Conservation (phyloP, 2,888 invertebrate species). For the Toxonevra muliebris region DNA sequence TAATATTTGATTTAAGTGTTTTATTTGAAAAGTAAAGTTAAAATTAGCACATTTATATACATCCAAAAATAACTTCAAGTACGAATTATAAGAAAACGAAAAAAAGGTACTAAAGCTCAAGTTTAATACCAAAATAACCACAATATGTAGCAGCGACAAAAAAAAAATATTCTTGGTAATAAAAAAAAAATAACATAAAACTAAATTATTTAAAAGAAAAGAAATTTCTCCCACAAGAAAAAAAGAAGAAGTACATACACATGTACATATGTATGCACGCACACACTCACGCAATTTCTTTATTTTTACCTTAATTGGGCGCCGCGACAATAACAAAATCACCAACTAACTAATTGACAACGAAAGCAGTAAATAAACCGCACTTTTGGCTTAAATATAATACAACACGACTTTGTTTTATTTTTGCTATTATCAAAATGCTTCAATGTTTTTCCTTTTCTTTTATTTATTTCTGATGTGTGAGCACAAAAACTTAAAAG, state of each 20-base stretch:
- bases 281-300: slow-evolving; percentile 9
- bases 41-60: too few relatives aligned
- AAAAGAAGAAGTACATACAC: neutral
- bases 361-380: neutral
- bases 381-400: slow-evolving; percentile 10
- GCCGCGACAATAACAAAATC: neutral
- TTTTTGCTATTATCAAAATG: slow-evolving; percentile 5
- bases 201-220: slow-evolving; percentile 10
- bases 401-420: neutral
- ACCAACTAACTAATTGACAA: neutral
- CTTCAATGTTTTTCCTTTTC: neutral
- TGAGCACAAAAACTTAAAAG: neutral
- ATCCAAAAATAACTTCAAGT: too few relatives aligned
- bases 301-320: slow-evolving; percentile 8
- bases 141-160: neutral
- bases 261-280: neutral
- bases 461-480: neutral
- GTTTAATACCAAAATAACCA: neutral
- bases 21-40: too few relatives aligned
- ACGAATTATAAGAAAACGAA: too few relatives aligned
- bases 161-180: neutral
- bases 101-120: too few relatives aligned
- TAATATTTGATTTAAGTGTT: too few relatives aligned
- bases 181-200: slow-evolving; percentile 3
- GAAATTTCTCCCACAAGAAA: too few relatives aligned